Percentiles rank a stretch among this genome's conserved stretches.
These are phyloP conservation scores for Nomia melanderi DNA, from an alignment of 1,140 invertebrate species.

Conservation along the genomic window DNA sequence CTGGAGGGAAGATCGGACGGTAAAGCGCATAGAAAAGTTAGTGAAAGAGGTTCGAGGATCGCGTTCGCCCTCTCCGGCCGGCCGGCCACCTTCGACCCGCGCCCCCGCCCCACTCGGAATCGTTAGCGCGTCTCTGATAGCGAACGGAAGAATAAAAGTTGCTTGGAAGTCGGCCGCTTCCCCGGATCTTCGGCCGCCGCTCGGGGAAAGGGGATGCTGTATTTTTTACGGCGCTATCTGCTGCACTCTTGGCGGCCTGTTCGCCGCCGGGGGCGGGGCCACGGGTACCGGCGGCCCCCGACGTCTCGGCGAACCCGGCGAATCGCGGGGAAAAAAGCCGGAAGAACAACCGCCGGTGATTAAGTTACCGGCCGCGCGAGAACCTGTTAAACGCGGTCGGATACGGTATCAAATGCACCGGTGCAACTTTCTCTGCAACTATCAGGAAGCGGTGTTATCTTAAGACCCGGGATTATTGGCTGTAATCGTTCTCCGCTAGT, in stretches of 20 bases:
- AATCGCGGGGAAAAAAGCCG: constrained; percentile 48
- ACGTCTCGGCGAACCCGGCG: constrained; percentile 49
- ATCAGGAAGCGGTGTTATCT: constrained; percentile 16
- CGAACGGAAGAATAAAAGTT: constrained; percentile 66
- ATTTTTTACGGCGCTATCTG: constrained; percentile 67
- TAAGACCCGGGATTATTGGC: not conserved
- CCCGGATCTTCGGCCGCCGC: too few relatives aligned
- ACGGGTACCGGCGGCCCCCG: constrained; percentile 39
- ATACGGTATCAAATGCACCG: constrained; percentile 29
- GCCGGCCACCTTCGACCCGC: constrained; percentile 4
- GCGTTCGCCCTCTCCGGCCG: constrained; percentile 17
- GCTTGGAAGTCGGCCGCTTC: constrained; percentile 43
- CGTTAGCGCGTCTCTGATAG: constrained; percentile 68
- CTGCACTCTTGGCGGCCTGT: constrained; percentile 51
- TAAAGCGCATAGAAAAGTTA: constrained; percentile 63
- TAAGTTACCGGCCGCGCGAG: constrained; percentile 47
- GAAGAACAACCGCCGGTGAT: constrained; percentile 57
- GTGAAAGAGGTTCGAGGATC: constrained; percentile 51
- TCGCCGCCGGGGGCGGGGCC: constrained; percentile 47
- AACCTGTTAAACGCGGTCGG: constrained; percentile 40
- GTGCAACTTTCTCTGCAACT: constrained; percentile 6
- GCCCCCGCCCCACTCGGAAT: constrained; percentile 40
- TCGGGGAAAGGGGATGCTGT: constrained; percentile 39
- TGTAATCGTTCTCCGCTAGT: not conserved
- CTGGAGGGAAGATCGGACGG: constrained; percentile 24